Percentiles rank a stretch among this genome's conserved stretches.
These are phyloP conservation scores for Abrostola triplasia DNA, from an alignment of 2,888 invertebrate species.

Conservation along the genomic window DNA sequence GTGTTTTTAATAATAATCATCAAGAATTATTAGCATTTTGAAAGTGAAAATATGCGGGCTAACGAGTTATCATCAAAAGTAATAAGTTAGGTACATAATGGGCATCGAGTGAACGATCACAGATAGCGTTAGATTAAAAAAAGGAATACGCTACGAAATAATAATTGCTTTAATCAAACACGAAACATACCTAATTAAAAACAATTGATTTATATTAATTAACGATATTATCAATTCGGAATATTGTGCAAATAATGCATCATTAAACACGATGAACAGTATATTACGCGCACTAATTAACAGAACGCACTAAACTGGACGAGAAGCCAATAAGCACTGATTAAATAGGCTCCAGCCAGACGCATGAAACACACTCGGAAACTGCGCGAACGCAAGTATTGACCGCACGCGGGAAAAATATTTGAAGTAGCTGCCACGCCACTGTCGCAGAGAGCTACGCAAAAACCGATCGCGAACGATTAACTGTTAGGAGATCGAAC, in stretches of 20 bases:
- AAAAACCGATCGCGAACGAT: conserved; percentile 69
- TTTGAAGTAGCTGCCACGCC: conserved; percentile 59
- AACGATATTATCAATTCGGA: no score
- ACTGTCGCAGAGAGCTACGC: conserved; percentile 46
- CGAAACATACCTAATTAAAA: no score
- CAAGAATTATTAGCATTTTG: background rate
- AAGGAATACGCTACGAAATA: background rate
- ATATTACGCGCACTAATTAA: conserved; percentile 20
- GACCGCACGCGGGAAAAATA: conserved; percentile 52
- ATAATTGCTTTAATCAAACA: no score
- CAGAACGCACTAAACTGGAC: conserved; percentile 57
- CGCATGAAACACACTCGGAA: conserved; percentile 55
- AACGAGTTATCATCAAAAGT: background rate
- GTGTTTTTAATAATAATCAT: no score
- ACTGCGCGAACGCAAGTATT: conserved; percentile 55
- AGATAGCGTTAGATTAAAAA: conserved; percentile 14
- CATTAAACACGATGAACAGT: conserved; percentile 15
- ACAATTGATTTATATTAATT: no score
- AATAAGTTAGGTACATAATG: background rate
- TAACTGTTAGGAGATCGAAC: conserved; percentile 69
- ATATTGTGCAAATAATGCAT: background rate
- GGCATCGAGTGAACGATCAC: conserved; percentile 21
- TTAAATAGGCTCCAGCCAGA: conserved; percentile 51
- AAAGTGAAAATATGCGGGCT: background rate
- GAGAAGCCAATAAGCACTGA: conserved; percentile 63